Evolutionary conservation across 2,797 vertebrate species (phyloP).

Genomic region (Pipistrellus kuhlii): DNA sequence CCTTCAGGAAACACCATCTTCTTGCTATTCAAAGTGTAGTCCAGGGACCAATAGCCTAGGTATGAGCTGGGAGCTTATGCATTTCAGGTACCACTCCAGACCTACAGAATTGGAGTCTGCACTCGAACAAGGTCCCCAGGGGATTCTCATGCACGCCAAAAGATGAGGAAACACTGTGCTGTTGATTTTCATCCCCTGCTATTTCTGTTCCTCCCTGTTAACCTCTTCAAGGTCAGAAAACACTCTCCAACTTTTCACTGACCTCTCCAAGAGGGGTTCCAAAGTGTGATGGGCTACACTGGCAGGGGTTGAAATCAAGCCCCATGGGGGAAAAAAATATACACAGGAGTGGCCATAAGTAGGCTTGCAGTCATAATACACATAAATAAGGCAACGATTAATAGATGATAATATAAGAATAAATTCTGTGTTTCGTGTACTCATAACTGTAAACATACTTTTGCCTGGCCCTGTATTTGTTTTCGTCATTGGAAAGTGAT

Average conservation of each 20-base stretch:
- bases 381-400: background rate
- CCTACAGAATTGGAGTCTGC: background rate
- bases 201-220: background rate
- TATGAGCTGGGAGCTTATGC: background rate
- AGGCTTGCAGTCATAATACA: background rate
- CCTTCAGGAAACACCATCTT: background rate
- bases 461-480: background rate
- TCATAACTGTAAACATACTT: background rate
- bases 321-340: background rate
- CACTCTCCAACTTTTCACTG: background rate
- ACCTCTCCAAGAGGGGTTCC: background rate
- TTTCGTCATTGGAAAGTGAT: conserved; percentile 12
- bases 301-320: background rate
- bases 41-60: accelerated
- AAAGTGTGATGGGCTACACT: background rate
- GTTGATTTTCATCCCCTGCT: background rate
- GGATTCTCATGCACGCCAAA: accelerated
- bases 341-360: background rate
- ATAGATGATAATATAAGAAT: background rate
- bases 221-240: background rate
- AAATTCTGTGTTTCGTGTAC: background rate
- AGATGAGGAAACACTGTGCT: background rate
- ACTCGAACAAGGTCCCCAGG: background rate
- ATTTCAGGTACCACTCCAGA: background rate
- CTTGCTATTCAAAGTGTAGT: background rate